Conservation (phyloP, 2,797 vertebrate genomes). For the Cottoperca gobio region DNA sequence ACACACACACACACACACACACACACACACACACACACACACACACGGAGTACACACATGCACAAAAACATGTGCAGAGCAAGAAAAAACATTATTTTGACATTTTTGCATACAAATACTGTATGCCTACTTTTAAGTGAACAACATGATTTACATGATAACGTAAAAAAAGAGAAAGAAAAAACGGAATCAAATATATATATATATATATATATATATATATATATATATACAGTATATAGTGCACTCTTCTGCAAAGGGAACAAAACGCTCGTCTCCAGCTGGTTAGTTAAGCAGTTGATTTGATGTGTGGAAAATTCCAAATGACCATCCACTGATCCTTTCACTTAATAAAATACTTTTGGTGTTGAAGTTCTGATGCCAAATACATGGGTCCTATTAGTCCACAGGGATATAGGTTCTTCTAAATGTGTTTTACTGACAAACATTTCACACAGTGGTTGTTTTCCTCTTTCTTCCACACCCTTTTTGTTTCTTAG, state of each 20-base stretch:
- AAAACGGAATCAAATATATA: no score
- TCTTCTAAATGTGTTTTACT: not conserved
- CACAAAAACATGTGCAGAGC: not conserved
- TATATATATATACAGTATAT: no score
- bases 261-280: not conserved
- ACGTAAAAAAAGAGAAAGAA: not conserved
- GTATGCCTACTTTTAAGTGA: not conserved
- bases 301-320: conserved; percentile 1
- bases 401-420: not conserved
- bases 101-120: not conserved
- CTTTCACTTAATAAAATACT: conserved; percentile 6
- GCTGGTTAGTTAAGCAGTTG: not conserved
- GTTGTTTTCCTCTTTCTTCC: not conserved
- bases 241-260: not conserved
- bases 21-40: not conserved
- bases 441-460: not conserved
- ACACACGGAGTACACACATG: not conserved
- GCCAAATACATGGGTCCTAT: not conserved
- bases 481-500: not conserved
- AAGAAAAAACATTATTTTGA: not conserved
- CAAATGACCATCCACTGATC: not conserved
- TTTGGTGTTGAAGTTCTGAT: not conserved
- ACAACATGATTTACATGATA: not conserved
- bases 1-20: not conserved
- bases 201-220: no score